These are phyloP conservation scores for Macrophya annulata DNA, from an alignment of 2,888 invertebrate genomes.

Conservation along the genomic window DNA sequence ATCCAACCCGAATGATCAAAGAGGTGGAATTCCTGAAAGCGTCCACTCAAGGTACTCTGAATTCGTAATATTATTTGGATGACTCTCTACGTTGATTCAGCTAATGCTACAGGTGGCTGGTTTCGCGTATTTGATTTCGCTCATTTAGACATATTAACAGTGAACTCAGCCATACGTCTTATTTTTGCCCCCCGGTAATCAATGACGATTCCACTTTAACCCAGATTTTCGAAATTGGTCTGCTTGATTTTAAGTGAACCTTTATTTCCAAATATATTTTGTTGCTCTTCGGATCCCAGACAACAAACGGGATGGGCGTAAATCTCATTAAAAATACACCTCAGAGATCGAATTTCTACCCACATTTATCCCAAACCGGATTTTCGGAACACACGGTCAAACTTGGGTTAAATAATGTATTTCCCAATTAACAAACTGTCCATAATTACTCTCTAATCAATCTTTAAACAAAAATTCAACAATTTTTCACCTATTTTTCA, in stretches of 20 bases:
- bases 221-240: background rate
- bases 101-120: constrained; percentile 43
- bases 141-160: constrained; percentile 38
- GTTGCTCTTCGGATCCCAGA: background rate
- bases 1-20: constrained; percentile 32
- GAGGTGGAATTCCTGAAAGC: constrained; percentile 23
- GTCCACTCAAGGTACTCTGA: constrained; percentile 43
- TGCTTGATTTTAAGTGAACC: background rate
- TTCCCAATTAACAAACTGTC: constrained; percentile 8
- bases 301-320: background rate
- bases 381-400: background rate
- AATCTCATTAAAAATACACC: background rate
- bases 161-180: background rate
- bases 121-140: constrained; percentile 33
- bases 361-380: background rate
- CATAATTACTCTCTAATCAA: background rate
- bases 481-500: too few species aligned
- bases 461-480: background rate
- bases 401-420: background rate
- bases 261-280: background rate
- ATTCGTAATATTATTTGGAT: constrained; percentile 45
- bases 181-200: background rate
- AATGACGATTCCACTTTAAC: background rate
- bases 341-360: constrained; percentile 4
- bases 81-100: constrained; percentile 22